Conservation (phyloP, 2,797 vertebrate genomes). For the Chaunax sp. region DNA sequence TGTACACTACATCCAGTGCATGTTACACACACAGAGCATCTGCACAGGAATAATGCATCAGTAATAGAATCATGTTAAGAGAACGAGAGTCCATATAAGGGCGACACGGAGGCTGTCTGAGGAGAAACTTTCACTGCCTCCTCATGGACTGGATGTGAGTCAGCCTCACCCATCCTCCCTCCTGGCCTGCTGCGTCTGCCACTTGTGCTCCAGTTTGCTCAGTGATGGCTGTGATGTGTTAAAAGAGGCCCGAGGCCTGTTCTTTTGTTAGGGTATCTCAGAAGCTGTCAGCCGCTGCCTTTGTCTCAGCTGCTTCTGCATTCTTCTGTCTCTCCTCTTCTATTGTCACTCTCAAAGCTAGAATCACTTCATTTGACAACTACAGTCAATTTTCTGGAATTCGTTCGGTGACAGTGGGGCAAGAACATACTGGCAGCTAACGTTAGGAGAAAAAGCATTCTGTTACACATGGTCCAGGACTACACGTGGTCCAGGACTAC, state of each 20-base stretch:
- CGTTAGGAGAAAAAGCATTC: not conserved
- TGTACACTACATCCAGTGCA: not conserved
- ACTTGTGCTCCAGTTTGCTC: constrained; percentile 7
- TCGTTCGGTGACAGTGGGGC: not conserved
- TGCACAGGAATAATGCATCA: constrained; percentile 3
- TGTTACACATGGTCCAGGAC: not conserved
- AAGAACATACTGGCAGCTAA: not conserved
- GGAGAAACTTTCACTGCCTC: not conserved
- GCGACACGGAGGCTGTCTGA: constrained; percentile 3
- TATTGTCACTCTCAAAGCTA: not conserved
- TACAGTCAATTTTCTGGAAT: not conserved
- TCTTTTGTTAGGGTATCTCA: not conserved
- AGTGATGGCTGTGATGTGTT: constrained; percentile 27
- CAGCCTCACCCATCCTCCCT: not conserved
- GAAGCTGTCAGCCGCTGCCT: constrained; percentile 27
- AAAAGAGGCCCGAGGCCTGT: constrained; percentile 7
- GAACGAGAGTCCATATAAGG: constrained; percentile 9
- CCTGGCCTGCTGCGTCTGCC: constrained; percentile 11
- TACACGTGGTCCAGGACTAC: too few relatives aligned
- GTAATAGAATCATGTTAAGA: constrained; percentile 36
- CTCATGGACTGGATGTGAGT: not conserved
- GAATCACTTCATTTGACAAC: not conserved
- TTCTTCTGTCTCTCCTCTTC: not conserved
- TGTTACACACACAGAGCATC: too few relatives aligned
- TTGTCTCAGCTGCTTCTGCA: constrained; percentile 3